A percentile compares a stretch with the other conserved stretches of the same genome.
Evolutionary conservation across 2,797 vertebrate species (phyloP).

Genomic region (Trematomus bernacchii): DNA sequence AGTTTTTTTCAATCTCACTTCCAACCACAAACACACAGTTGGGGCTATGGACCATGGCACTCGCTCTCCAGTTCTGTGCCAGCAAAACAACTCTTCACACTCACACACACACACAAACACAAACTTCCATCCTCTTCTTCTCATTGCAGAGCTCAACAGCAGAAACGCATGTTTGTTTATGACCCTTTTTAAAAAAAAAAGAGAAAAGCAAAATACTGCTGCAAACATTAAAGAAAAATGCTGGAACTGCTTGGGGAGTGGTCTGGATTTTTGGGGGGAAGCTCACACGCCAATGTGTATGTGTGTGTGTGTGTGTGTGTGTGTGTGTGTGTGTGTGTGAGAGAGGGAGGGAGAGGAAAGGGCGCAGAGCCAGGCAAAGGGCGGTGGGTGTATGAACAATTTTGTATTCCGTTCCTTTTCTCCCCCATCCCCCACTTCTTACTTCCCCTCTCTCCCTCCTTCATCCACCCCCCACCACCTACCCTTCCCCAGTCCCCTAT

Average conservation of each 20-base stretch:
- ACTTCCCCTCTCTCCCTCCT: slow-evolving; percentile 50
- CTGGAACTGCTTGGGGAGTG: slow-evolving; percentile 67
- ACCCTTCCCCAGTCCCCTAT: slow-evolving; percentile 61
- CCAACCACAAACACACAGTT: slow-evolving; percentile 59
- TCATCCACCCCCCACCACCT: slow-evolving; percentile 38
- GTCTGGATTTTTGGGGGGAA: slow-evolving; percentile 49
- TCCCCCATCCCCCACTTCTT: slow-evolving; percentile 74
- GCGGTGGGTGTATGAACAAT: slow-evolving; percentile 78
- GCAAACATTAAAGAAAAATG: slow-evolving; percentile 67
- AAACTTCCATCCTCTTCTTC: neutral
- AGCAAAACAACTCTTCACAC: slow-evolving; percentile 50
- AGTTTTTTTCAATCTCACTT: slow-evolving; percentile 39
- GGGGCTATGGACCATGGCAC: slow-evolving; percentile 46
- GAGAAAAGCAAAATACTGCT: slow-evolving; percentile 54
- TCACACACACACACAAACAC: slow-evolving; percentile 17
- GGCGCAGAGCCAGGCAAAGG: slow-evolving; percentile 64
- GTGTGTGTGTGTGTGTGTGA: slow-evolving; percentile 12
- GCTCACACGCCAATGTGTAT: slow-evolving; percentile 33
- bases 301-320: slow-evolving; percentile 29
- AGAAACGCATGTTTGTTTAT: slow-evolving; percentile 73
- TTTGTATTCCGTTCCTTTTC: slow-evolving; percentile 77
- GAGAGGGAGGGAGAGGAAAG: slow-evolving; percentile 15
- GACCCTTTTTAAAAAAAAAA: slow-evolving; percentile 56
- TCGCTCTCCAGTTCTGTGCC: slow-evolving; percentile 40
- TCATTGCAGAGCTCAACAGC: slow-evolving; percentile 34